phyloP scores from a whole-genome alignment of 2,888 invertebrate genomes.

The Flabesymbios commensalis region DNA sequence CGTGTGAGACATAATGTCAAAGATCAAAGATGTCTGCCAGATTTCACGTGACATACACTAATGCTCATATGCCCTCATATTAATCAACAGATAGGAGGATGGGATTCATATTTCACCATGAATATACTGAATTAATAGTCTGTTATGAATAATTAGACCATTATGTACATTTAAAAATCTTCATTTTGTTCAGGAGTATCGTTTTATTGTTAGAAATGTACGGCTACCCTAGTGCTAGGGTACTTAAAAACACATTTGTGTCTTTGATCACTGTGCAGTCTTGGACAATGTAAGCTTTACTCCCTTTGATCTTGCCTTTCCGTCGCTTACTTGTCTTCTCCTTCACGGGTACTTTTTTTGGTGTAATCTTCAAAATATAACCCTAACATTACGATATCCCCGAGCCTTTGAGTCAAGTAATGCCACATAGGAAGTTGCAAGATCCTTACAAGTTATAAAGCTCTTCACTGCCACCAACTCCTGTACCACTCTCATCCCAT shows the following conservation, averaged over 20 bases:
- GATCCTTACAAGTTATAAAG: slow-evolving; percentile 11
- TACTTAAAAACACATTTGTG: slow-evolving; percentile 10
- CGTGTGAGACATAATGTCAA: too few species aligned
- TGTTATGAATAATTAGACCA: neutral
- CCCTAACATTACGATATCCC: slow-evolving; percentile 4
- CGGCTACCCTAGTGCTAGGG: too few species aligned
- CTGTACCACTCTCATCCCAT: slow-evolving; percentile 13
- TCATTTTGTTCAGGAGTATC: too few species aligned
- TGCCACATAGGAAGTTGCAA: slow-evolving; percentile 6
- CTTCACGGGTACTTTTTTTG: slow-evolving; percentile 5
- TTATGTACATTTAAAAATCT: too few species aligned
- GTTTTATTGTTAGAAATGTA: too few species aligned
- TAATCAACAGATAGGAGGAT: neutral
- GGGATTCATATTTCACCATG: neutral
- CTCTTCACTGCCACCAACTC: slow-evolving; percentile 11
- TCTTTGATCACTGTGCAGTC: slow-evolving; percentile 14
- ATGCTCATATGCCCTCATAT: too few species aligned
- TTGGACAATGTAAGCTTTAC: slow-evolving; percentile 12
- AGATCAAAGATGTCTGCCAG: too few species aligned
- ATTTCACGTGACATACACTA: too few species aligned
- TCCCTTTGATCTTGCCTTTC: slow-evolving; percentile 10
- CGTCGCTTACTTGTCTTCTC: slow-evolving; percentile 8
- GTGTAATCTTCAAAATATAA: slow-evolving; percentile 17
- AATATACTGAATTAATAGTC: neutral
- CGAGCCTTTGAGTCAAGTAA: slow-evolving; percentile 11